Conservation (phyloP, 2,888 invertebrate species). For the Noctua janthina region DNA sequence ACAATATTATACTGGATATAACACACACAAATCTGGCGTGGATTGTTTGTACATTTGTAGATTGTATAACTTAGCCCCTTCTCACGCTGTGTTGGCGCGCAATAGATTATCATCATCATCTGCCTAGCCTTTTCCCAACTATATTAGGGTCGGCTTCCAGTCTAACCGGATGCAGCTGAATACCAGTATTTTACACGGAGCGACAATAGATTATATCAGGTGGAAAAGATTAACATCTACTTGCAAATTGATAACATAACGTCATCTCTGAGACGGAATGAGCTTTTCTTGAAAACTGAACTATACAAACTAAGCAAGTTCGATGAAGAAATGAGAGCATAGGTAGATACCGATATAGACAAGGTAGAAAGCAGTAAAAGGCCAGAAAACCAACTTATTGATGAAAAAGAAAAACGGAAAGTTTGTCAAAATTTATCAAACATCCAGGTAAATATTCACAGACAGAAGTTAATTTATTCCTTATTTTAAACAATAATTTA, state of each 20-base stretch:
- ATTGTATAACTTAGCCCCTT: background rate
- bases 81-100: background rate
- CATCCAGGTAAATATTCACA: background rate
- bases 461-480: background rate
- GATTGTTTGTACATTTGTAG: conserved; percentile 5
- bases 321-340: background rate
- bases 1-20: background rate
- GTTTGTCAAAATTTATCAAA: background rate
- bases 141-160: no score
- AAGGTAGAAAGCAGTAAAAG: background rate
- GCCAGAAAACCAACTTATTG: background rate
- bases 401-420: background rate
- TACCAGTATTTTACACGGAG: no score
- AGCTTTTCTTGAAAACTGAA: background rate
- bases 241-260: background rate
- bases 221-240: conserved; percentile 8
- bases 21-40: background rate
- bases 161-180: no score
- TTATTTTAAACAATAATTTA: conserved; percentile 9
- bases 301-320: background rate
- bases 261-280: background rate
- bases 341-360: no score
- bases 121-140: no score
- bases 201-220: background rate
- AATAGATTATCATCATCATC: background rate